A percentile compares a stretch with the other conserved stretches of the same genome.
These are phyloP conservation scores for Epinotia nisella DNA, from an alignment of 2,888 invertebrate genomes.

Conservation along the genomic window DNA sequence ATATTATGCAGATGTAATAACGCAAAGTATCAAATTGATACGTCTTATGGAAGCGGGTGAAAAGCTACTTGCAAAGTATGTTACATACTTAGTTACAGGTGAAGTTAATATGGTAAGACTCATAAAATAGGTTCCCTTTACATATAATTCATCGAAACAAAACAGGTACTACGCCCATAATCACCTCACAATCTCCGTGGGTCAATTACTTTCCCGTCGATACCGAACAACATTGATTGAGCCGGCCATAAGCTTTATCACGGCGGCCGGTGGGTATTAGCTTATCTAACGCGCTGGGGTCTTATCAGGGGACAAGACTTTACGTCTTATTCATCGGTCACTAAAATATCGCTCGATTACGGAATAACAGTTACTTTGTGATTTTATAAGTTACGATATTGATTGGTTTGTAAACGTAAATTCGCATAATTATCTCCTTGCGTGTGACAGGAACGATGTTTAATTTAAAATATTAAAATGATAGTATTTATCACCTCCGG, in stretches of 20 bases:
- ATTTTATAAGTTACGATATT: conserved; percentile 14
- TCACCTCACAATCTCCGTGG: conserved; percentile 30
- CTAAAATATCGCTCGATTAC: conserved; percentile 43
- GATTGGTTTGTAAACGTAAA: not conserved
- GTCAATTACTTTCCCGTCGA: conserved; percentile 39
- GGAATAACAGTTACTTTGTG: conserved; percentile 31
- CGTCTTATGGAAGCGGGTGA: too few relatives aligned
- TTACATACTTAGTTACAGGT: too few relatives aligned
- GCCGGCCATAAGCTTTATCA: conserved; percentile 41
- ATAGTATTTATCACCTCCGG: too few relatives aligned
- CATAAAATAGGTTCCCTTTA: too few relatives aligned
- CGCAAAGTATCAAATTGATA: too few relatives aligned
- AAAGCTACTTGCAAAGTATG: too few relatives aligned
- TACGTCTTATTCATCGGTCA: conserved; percentile 41
- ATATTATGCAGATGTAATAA: too few relatives aligned
- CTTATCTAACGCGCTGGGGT: conserved; percentile 28
- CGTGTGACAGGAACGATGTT: too few relatives aligned
- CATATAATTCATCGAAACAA: not conserved
- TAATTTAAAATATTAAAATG: too few relatives aligned
- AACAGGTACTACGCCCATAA: conserved; percentile 5
- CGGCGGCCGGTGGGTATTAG: conserved; percentile 22
- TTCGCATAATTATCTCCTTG: too few relatives aligned
- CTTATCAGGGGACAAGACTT: conserved; percentile 41
- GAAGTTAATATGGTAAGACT: too few relatives aligned
- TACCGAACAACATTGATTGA: conserved; percentile 42